These are phyloP conservation scores for Spatula clypeata DNA, from an alignment of 2,797 vertebrate genomes.

Conservation along the genomic window DNA sequence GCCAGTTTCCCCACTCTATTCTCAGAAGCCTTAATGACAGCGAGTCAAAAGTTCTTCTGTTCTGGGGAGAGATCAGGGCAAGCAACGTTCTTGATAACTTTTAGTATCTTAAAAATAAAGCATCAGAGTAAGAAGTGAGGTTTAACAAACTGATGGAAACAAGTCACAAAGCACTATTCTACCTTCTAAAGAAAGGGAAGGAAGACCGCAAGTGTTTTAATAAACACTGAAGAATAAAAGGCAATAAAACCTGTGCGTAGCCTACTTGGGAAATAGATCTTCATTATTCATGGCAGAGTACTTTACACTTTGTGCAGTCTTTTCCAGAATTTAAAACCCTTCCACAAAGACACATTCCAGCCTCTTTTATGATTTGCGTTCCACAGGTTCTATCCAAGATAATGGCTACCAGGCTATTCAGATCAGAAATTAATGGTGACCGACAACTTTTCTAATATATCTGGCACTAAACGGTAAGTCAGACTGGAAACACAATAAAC, in stretches of 20 bases:
- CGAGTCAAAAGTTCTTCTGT: slow-evolving; percentile 51
- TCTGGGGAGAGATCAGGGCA: background rate
- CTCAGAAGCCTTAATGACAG: slow-evolving; percentile 39
- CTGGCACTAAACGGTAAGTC: background rate
- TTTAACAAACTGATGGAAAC: background rate
- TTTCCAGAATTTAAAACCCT: slow-evolving; percentile 42
- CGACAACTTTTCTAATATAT: background rate
- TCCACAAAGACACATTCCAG: slow-evolving; percentile 30
- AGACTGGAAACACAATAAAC: slow-evolving; percentile 7
- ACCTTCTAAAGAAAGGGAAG: background rate
- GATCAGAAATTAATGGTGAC: background rate
- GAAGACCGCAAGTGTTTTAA: background rate
- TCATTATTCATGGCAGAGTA: slow-evolving; percentile 38
- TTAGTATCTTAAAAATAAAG: slow-evolving; percentile 2
- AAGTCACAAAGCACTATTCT: background rate
- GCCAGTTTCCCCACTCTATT: slow-evolving; percentile 49
- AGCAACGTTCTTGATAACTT: background rate
- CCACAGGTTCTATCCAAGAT: slow-evolving; percentile 49
- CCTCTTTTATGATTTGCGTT: slow-evolving; percentile 27
- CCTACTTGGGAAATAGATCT: slow-evolving; percentile 8
- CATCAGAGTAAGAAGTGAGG: background rate
- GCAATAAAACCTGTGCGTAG: background rate
- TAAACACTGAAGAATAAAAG: slow-evolving; percentile 33
- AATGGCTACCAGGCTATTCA: slow-evolving; percentile 18
- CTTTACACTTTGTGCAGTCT: slow-evolving; percentile 4